A percentile compares a stretch with the other conserved stretches of the same genome.
phyloP scores from a whole-genome alignment of 2,113 vertebrate species.

The Oncorhynchus tshawytscha region DNA sequence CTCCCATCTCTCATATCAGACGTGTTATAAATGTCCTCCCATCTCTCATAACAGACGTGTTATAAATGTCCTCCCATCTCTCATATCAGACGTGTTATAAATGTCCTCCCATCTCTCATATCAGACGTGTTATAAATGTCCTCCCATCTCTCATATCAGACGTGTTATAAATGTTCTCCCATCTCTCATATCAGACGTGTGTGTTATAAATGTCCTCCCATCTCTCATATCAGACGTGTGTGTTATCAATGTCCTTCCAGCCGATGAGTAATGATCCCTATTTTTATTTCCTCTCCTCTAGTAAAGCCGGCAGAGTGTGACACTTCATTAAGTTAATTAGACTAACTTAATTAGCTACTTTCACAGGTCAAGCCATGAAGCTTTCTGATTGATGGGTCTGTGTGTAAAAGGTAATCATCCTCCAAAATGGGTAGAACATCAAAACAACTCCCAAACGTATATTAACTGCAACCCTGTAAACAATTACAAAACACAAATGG shows the following conservation, averaged over 20 bases:
- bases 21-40: conserved; percentile 62
- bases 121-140: conserved; percentile 48
- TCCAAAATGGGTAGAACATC: conserved; percentile 72
- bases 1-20: conserved; percentile 41
- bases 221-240: too few relatives aligned
- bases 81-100: conserved; percentile 25
- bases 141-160: conserved; percentile 41
- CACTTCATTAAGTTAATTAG: conserved; percentile 90
- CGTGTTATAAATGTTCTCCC: conserved; percentile 62
- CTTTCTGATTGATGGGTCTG: conserved; percentile 79
- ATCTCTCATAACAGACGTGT: neutral
- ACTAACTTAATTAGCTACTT: conserved; percentile 86
- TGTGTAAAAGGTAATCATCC: conserved; percentile 81
- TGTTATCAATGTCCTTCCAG: conserved; percentile 44
- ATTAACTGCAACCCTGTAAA: conserved; percentile 57
- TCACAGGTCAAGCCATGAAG: conserved; percentile 80
- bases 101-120: conserved; percentile 56
- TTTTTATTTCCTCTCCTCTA: conserved; percentile 79
- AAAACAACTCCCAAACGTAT: conserved; percentile 48
- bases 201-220: conserved; percentile 63
- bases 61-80: conserved; percentile 63
- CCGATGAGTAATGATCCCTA: conserved; percentile 79
- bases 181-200: neutral
- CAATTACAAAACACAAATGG: conserved; percentile 9
- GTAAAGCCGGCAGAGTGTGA: conserved; percentile 79